phyloP scores from a whole-genome alignment of 2,888 invertebrate genomes.

The Spodoptera picta region DNA sequence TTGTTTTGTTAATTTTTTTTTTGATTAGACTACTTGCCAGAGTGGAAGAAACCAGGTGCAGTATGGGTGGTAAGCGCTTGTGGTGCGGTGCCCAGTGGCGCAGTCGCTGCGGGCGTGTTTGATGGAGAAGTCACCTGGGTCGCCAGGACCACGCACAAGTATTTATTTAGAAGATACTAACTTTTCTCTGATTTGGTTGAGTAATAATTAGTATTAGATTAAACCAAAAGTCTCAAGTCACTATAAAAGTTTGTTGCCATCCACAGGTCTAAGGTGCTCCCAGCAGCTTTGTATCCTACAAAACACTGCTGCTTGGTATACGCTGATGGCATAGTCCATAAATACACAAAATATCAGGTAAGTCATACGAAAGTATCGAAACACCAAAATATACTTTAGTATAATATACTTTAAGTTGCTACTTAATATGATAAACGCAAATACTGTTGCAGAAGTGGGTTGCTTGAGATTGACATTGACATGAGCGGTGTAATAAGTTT shows the following conservation, averaged over 20 bases:
- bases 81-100: conserved; percentile 83
- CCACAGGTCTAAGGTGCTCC: conserved; percentile 71
- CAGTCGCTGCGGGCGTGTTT: conserved; percentile 75
- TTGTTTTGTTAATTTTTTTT: not conserved
- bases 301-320: conserved; percentile 80
- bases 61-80: conserved; percentile 83
- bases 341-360: conserved; percentile 82
- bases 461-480: no score
- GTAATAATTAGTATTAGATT: no score
- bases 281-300: conserved; percentile 79
- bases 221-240: not conserved
- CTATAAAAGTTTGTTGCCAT: not conserved
- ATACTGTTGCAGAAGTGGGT: no score
- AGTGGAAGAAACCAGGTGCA: conserved; percentile 69
- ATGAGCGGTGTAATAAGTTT: no score
- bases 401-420: no score
- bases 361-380: not conserved
- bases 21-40: conserved; percentile 73
- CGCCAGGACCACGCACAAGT: conserved; percentile 81
- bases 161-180: not conserved
- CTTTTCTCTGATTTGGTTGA: no score
- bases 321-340: conserved; percentile 72
- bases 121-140: conserved; percentile 78
- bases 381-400: no score
- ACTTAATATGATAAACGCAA: no score